Evolutionary conservation across 2,888 invertebrate genomes (phyloP).

Genomic region (Conus canariensis): DNA sequence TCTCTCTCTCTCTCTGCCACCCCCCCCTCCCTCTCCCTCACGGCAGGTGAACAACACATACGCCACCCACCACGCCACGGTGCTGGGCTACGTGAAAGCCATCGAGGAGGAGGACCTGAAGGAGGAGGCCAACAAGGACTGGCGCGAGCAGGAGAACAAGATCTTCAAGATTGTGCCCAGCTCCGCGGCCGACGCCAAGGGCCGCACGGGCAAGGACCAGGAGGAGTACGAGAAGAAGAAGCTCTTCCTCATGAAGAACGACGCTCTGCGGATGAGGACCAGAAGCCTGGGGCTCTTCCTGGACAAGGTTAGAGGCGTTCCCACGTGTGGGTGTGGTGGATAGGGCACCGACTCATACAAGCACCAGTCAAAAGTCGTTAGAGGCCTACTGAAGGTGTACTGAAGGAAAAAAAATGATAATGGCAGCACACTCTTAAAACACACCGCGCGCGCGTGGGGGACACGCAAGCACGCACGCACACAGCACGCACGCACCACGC

Average conservation of each 20-base stretch:
- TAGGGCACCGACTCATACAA: background rate
- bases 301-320: slow-evolving; percentile 16
- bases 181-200: slow-evolving; percentile 5
- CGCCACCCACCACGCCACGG: slow-evolving; percentile 18
- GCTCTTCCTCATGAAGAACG: slow-evolving; percentile 41
- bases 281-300: slow-evolving; percentile 33
- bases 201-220: slow-evolving; percentile 28
- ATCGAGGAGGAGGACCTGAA: slow-evolving; percentile 41
- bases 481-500: too few relatives aligned
- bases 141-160: slow-evolving; percentile 39
- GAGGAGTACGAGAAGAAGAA: slow-evolving; percentile 26
- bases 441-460: too few relatives aligned
- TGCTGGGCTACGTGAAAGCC: slow-evolving; percentile 32
- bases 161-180: slow-evolving; percentile 45
- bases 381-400: too few relatives aligned
- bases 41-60: slow-evolving; percentile 35
- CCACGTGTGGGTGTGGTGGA: background rate
- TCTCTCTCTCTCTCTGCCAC: background rate
- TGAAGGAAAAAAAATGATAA: too few relatives aligned
- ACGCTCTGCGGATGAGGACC: slow-evolving; percentile 28
- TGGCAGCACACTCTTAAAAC: too few relatives aligned
- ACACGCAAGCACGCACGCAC: too few relatives aligned
- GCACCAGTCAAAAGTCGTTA: too few relatives aligned
- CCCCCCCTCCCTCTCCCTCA: background rate
- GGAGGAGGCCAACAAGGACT: slow-evolving; percentile 31